A percentile compares a stretch with the other conserved stretches of the same genome.
Conservation (phyloP, 2,113 vertebrate species). For the Xyrauchen texanus region DNA sequence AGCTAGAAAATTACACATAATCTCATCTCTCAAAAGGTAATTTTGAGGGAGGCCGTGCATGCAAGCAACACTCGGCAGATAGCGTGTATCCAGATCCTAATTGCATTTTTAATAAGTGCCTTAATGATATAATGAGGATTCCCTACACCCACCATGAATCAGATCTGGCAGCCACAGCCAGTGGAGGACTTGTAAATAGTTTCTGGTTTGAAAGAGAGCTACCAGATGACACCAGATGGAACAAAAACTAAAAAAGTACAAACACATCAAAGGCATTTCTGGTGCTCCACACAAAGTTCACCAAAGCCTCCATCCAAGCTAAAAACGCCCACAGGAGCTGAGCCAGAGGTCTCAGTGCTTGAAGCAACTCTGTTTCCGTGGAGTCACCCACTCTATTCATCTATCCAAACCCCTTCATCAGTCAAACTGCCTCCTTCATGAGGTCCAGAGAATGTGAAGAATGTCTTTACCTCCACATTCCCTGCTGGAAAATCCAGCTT, state of each 20-base stretch:
- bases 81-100: slow-evolving; percentile 49
- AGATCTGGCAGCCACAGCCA: slow-evolving; percentile 63
- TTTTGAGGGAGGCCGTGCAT: slow-evolving; percentile 12
- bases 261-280: slow-evolving; percentile 70
- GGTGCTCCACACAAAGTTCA: slow-evolving; percentile 57
- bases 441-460: slow-evolving; percentile 3
- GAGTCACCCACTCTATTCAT: neutral
- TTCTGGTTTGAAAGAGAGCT: slow-evolving; percentile 68
- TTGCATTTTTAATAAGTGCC: slow-evolving; percentile 69
- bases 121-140: slow-evolving; percentile 74
- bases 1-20: neutral
- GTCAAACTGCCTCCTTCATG: slow-evolving; percentile 13
- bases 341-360: slow-evolving; percentile 46
- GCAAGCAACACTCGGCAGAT: slow-evolving; percentile 3
- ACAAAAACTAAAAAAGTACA: slow-evolving; percentile 2
- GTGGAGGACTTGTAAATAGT: slow-evolving; percentile 68
- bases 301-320: slow-evolving; percentile 49
- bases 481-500: no score
- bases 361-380: neutral
- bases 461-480: slow-evolving; percentile 6
- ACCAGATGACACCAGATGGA: slow-evolving; percentile 73
- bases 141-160: slow-evolving; percentile 68
- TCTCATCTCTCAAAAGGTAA: neutral
- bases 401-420: slow-evolving; percentile 27
- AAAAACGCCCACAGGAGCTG: slow-evolving; percentile 53